Conservation (phyloP, 2,888 invertebrate species). For the Alsophila aescularia region DNA sequence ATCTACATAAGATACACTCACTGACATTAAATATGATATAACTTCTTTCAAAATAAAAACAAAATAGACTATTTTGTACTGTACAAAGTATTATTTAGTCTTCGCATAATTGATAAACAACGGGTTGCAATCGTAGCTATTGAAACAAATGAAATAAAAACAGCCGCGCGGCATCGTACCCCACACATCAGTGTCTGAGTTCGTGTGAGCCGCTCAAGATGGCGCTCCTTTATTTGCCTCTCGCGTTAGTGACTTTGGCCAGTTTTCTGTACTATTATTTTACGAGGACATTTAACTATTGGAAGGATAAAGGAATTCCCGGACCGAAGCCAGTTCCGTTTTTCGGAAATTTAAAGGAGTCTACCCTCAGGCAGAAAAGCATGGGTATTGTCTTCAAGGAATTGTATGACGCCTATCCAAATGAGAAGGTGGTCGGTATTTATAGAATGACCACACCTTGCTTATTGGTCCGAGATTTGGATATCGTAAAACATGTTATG, state of each 20-base stretch:
- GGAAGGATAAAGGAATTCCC: slow-evolving; percentile 52
- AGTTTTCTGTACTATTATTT: slow-evolving; percentile 47
- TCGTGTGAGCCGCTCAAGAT: not conserved
- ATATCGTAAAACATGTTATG: slow-evolving; percentile 56
- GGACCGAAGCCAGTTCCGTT: slow-evolving; percentile 51
- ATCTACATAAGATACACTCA: too few species aligned
- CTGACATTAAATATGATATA: too few species aligned
- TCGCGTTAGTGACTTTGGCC: slow-evolving; percentile 24
- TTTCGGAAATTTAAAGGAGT: slow-evolving; percentile 55
- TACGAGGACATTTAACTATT: slow-evolving; percentile 57
- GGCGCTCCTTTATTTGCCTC: not conserved
- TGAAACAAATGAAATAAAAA: too few species aligned
- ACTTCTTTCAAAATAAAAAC: too few species aligned
- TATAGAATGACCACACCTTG: slow-evolving; percentile 54
- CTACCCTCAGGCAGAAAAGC: slow-evolving; percentile 41
- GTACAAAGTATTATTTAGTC: too few species aligned
- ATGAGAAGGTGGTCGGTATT: slow-evolving; percentile 60
- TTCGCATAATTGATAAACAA: too few species aligned
- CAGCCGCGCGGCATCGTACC: too few species aligned
- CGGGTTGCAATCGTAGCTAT: too few species aligned
- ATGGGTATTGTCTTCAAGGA: slow-evolving; percentile 42
- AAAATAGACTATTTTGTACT: too few species aligned
- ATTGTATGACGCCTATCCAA: slow-evolving; percentile 48
- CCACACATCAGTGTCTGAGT: not conserved
- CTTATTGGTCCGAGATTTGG: slow-evolving; percentile 56